Percentiles rank a stretch among this genome's conserved stretches.
phyloP scores from a whole-genome alignment of 1,140 invertebrate genomes.

The Proales similis region DNA sequence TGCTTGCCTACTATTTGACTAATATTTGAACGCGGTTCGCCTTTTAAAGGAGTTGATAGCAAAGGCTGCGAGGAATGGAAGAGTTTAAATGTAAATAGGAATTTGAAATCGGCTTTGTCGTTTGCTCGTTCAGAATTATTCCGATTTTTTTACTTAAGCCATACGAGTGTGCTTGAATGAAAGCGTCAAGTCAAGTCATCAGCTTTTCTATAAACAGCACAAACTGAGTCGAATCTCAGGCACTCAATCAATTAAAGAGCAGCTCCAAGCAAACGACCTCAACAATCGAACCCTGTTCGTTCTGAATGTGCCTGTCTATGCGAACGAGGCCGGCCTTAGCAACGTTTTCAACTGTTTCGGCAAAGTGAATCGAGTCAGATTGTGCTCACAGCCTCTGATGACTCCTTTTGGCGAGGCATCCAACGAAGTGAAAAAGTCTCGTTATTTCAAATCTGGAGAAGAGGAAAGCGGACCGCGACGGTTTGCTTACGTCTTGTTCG shows the following conservation, averaged over 20 bases:
- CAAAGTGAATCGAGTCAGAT: background rate
- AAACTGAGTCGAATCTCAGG: no score
- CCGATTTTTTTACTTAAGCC: background rate
- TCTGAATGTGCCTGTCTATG: conserved; percentile 10
- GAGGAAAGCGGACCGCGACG: background rate
- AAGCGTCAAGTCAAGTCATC: background rate
- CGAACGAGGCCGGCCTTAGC: conserved; percentile 2
- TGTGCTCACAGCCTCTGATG: background rate
- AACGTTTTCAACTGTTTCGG: conserved; percentile 20
- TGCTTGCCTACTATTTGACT: no score
- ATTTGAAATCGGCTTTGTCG: background rate
- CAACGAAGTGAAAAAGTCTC: background rate
- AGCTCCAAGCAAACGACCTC: background rate
- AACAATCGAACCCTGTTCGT: conserved; percentile 17
- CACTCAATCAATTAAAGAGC: no score
- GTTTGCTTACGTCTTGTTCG: conserved; percentile 14
- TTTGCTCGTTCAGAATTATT: background rate
- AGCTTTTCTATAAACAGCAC: conserved; percentile 34
- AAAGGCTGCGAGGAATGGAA: no score
- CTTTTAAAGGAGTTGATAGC: no score
- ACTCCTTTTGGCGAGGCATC: background rate
- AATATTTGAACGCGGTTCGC: no score
- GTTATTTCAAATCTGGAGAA: conserved; percentile 12
- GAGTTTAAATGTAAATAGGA: conserved; percentile 30
- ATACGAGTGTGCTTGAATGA: conserved; percentile 15